These are phyloP conservation scores for Phyllotreta cruciferae DNA, from an alignment of 2,888 invertebrate genomes.

Conservation along the genomic window DNA sequence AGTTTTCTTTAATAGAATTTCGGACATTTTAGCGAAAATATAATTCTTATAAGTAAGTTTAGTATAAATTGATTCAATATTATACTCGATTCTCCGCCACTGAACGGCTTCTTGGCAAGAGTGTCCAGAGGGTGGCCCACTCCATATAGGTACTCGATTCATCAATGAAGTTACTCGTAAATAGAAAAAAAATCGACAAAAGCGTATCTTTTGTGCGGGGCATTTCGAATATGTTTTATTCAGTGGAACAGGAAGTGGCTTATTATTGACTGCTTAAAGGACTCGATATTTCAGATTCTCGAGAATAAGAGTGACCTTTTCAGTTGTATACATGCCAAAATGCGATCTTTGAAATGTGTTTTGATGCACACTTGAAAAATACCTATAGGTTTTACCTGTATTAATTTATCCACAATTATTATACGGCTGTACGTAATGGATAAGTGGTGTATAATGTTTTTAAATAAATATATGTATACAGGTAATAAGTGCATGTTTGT, in stretches of 20 bases:
- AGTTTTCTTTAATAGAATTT: too few species aligned
- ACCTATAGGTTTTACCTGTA: too few species aligned
- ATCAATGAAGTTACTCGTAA: conserved; percentile 33
- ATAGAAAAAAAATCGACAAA: conserved; percentile 32
- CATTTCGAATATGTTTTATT: conserved; percentile 33
- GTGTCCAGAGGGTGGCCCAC: conserved; percentile 31
- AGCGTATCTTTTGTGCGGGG: conserved; percentile 21
- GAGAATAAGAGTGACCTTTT: conserved; percentile 23
- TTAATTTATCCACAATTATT: too few species aligned
- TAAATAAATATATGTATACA: too few species aligned
- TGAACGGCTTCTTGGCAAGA: conserved; percentile 16
- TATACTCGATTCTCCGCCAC: neutral
- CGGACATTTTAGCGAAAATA: neutral
- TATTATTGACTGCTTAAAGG: conserved; percentile 36
- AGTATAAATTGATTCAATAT: neutral
- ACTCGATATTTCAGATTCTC: conserved; percentile 24
- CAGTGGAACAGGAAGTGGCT: conserved; percentile 36
- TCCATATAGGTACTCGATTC: conserved; percentile 30
- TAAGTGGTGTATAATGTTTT: too few species aligned
- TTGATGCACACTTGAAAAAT: too few species aligned
- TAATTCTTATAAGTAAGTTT: neutral
- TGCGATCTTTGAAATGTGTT: too few species aligned
- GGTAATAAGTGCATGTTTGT: too few species aligned
- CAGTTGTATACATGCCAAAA: conserved; percentile 11
- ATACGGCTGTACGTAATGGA: too few species aligned